Conservation (phyloP, 2,888 invertebrate genomes). For the Macroteleia sp. region DNA sequence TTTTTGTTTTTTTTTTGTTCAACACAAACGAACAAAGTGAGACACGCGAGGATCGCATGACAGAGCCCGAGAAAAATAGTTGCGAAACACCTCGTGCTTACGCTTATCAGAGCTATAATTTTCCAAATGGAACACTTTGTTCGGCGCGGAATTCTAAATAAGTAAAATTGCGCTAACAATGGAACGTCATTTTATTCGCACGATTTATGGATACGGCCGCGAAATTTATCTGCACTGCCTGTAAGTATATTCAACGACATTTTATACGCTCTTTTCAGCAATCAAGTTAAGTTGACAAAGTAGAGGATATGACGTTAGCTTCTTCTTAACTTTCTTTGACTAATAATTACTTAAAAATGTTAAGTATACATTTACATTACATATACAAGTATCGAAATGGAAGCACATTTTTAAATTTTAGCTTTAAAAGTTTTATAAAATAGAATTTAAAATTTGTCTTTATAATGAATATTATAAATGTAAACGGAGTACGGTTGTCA, state of each 20-base stretch:
- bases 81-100: constrained; percentile 58
- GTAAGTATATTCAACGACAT: too few relatives aligned
- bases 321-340: too few relatives aligned
- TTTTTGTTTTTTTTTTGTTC: too few relatives aligned
- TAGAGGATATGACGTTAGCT: not conserved
- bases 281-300: constrained; percentile 4
- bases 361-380: too few relatives aligned
- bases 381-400: too few relatives aligned
- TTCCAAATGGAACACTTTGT: constrained; percentile 59
- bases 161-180: constrained; percentile 52
- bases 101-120: constrained; percentile 62
- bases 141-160: constrained; percentile 53
- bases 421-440: too few relatives aligned
- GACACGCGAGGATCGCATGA: constrained; percentile 63
- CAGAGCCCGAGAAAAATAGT: constrained; percentile 57
- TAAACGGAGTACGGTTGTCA: too few relatives aligned
- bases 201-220: constrained; percentile 39
- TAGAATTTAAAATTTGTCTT: too few relatives aligned
- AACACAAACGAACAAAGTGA: constrained; percentile 16
- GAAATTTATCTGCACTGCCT: constrained; percentile 33
- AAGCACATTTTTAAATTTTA: too few relatives aligned
- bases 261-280: constrained; percentile 5
- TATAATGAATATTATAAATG: too few relatives aligned
- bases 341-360: not conserved
- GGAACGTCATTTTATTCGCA: constrained; percentile 50